Base-by-base conservation (phyloP, 92 coral and sea anemone genomes). In the Chrysogorgia sp. region DNA sequence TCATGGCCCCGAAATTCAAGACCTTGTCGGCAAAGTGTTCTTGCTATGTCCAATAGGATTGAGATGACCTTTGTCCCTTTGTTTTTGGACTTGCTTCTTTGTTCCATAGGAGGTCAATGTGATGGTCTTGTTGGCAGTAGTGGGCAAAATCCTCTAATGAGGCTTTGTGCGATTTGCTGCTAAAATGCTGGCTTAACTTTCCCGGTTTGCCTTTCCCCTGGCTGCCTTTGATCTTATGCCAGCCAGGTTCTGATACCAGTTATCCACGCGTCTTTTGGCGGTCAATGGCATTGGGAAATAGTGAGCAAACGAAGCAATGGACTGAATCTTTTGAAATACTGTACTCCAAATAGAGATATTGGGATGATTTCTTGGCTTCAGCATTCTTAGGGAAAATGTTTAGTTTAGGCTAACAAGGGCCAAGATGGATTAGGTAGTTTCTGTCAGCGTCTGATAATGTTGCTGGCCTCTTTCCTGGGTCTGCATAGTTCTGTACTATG, bases 201-300 rank as follows among this genome's bases (percentile, higher is more conserved):
- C 72, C 72, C 5, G 14, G 29, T 24, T 34, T 65, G 52, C 35
- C 35, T 40, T 30, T 17, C 2, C 72, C 72, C 6, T 7, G 30
- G 23, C 72, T 65, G 2, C 72, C 72, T 40, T 65, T 65, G 50
- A 65, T 65, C 35, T 65, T 65, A 28, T 50, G 23, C 72, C 49
- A 65, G 0, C 0, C 12, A 65, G n/a, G n/a, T n/a, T n/a, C 28
- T 21, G 23, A 1, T 40, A 12, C 49, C 72, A 10, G 29, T 17
- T 12, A 17, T 35, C 72, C 72, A 65, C 25, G 72, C 19, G 41
- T 52, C 25, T 65, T 65, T 10, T 26, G 21, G 23, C 72, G 72
- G 14, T 26, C 52, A 34, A 26, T 10, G 37, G 52, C 72, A 34
- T 40, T 3, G 6, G 34, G 72, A 37, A 65, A 65, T 34, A 65